A percentile compares a stretch with the other conserved stretches of the same genome.
These are phyloP conservation scores for Trogon melanurus DNA, from an alignment of 2,113 vertebrate genomes.

Conservation along the genomic window DNA sequence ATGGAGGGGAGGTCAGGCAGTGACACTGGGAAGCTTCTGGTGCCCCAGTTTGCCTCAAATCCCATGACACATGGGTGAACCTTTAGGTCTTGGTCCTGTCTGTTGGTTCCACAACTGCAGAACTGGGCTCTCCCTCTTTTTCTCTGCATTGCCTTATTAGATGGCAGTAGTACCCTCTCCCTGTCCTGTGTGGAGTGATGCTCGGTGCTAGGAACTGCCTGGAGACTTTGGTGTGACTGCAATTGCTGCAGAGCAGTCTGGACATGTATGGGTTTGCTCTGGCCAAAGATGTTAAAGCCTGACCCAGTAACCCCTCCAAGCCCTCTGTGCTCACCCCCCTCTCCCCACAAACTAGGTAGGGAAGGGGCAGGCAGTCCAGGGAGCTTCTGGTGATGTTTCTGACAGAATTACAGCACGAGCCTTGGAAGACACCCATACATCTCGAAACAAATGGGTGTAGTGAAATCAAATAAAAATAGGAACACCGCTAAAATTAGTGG, in stretches of 20 bases:
- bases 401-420: not conserved
- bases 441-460: slow-evolving; percentile 1
- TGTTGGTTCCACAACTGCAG: not conserved
- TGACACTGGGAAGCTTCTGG: not conserved
- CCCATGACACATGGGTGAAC: not conserved
- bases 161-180: not conserved
- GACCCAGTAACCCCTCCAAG: not conserved
- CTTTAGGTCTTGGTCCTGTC: not conserved
- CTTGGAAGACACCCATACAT: not conserved
- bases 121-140: not conserved
- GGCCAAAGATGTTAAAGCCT: not conserved
- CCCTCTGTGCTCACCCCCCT: not conserved
- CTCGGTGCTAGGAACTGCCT: not conserved
- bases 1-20: not conserved
- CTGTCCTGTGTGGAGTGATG: not conserved
- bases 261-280: not conserved
- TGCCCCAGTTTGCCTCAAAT: not conserved
- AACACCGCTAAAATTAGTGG: not conserved
- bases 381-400: not conserved
- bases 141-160: not conserved
- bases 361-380: not conserved
- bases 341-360: not conserved
- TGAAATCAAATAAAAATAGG: slow-evolving; percentile 30
- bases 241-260: not conserved
- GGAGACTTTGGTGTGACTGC: not conserved